Evolutionary conservation across 2,797 vertebrate genomes (phyloP), one percentile per base, ranked within the genome.

Genomic region (Petrocephalus schoutedeni): DNA sequence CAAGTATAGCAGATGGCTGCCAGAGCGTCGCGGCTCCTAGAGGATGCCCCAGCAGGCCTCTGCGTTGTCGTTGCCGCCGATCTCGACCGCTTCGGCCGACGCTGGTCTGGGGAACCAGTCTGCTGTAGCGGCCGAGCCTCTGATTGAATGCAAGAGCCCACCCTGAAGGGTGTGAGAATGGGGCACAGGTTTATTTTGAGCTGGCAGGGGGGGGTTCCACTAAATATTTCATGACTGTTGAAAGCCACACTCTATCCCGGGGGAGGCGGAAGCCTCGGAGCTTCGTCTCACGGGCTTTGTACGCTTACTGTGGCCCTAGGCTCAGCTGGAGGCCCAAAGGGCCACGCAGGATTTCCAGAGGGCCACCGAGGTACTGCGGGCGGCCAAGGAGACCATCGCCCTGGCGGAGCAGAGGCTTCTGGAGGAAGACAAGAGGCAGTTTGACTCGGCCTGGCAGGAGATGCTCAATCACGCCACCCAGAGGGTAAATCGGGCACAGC

Each of bases 391-490:
- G 91, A 99, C 98, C 87, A 99, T 99, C 90, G 97, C 98, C 0
- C 95, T 99, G 53, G 98, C 98, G 0, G 98, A 99, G 91, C 96
- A 99, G 95, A 93, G 97, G 91, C 95, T 99, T 0, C 94, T 99
- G 91, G 98, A 99, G 92, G 98, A 99, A 77, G 97, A 99, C 93
- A 96, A 96, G 88, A 94, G 97, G 1, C 97, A 98, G 93, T 99
- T 99, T 82, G 98, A 99, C 93, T 98, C 98, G 0, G 98, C 98
- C 88, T 99, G 98, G 98, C 98, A 99, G 90, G 98, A 99, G 94
- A 99, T 99, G 98, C 96, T 99, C 90, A 99, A 99, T 91, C 98
- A 99, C 0, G 98, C 98, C 61, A 99, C 98, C 0, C 98, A 98
- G 93, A 93, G 97, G 95, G 98, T 99, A 93, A 93, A 93, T 61